phyloP scores from a whole-genome alignment of 2,113 vertebrate genomes.

The Recurvirostra avosetta region DNA sequence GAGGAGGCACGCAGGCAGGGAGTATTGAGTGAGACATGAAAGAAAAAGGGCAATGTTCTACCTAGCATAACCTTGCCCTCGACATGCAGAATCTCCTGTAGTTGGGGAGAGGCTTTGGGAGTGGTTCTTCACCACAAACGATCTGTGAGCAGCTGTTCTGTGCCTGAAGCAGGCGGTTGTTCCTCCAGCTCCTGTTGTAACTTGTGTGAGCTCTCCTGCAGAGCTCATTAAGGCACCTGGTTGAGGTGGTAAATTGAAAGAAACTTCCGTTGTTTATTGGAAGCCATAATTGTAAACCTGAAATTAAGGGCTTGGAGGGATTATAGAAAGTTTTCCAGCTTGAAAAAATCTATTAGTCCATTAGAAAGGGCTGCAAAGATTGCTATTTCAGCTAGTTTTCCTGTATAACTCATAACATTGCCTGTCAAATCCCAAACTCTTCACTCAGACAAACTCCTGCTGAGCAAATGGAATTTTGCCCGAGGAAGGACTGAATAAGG shows the following conservation, averaged over 20 bases:
- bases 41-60: background rate
- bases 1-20: background rate
- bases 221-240: background rate
- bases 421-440: background rate
- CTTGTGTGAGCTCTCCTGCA: background rate
- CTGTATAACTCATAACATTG: background rate
- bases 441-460: background rate
- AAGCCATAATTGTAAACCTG: background rate
- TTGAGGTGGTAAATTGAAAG: background rate
- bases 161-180: background rate
- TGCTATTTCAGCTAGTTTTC: background rate
- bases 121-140: background rate
- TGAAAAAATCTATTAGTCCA: background rate
- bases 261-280: background rate
- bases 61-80: background rate
- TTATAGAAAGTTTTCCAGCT: background rate
- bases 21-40: background rate
- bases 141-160: background rate
- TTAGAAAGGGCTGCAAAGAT: background rate
- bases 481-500: background rate
- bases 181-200: background rate
- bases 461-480: slow-evolving; percentile 7
- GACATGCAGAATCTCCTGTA: background rate
- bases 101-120: background rate
- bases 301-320: background rate